Percentiles rank a stretch among this genome's conserved stretches.
These are phyloP conservation scores for Ammospiza caudacuta DNA, from an alignment of 2,113 vertebrate species.

Conservation along the genomic window DNA sequence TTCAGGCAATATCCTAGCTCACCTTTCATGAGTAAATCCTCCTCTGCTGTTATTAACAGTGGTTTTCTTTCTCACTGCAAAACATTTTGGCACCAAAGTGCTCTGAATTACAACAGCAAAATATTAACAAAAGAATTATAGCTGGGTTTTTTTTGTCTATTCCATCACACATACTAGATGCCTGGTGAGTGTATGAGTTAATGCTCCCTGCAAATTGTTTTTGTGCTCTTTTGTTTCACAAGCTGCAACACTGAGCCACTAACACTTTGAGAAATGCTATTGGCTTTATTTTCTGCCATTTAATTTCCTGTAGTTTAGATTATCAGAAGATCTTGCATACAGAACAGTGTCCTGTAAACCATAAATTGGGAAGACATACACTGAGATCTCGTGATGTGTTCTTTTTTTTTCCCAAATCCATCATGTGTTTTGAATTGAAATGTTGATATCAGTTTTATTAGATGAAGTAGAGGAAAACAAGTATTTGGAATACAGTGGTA, in stretches of 20 bases:
- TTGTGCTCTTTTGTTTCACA: not conserved
- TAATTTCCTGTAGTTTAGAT: constrained; percentile 34
- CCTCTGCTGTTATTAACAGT: not conserved
- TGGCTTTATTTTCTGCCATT: constrained; percentile 6
- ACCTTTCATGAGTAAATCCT: not conserved
- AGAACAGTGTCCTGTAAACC: not conserved
- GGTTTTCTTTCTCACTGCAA: not conserved
- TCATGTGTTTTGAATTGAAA: not conserved
- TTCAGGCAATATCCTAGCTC: not conserved
- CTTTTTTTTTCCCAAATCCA: not conserved
- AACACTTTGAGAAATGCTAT: not conserved
- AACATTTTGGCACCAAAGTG: not conserved
- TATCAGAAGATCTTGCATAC: not conserved
- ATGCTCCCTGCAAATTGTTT: not conserved
- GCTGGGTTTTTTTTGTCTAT: not conserved
- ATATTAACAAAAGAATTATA: not conserved
- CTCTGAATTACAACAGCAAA: not conserved
- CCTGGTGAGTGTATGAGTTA: not conserved
- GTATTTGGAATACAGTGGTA: not conserved
- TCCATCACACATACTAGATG: rapidly evolving
- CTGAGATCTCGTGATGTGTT: not conserved
- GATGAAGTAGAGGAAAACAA: not conserved
- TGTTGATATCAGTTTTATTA: not conserved
- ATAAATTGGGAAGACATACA: not conserved
- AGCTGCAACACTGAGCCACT: not conserved